Evolutionary conservation across 2,797 vertebrate species (phyloP), one percentile per base, ranked within the genome.

Genomic region (Leptatherina wallacei): DNA sequence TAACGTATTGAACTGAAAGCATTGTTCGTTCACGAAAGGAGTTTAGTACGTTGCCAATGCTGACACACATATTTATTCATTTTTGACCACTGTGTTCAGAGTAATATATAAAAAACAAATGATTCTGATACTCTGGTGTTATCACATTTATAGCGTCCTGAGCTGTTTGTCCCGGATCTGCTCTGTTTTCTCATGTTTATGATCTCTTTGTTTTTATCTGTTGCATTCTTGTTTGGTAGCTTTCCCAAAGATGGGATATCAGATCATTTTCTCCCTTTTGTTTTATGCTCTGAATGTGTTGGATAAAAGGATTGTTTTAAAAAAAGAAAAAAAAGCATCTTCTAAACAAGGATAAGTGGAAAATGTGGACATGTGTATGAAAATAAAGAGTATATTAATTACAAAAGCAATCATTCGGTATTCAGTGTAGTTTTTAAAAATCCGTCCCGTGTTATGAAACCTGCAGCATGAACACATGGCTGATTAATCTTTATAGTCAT

Each of bases 311-410:
- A 27, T 62, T 69, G 49, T 75, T 44, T 30, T 10, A 69, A 57
- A 61, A 49, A 35, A 35, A 35, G 9, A 12, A 11, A 44, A 3
- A 24, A 44, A 66, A 67, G 58, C 49, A 61, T 74, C 72, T 66
- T 61, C 74, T 73, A 55, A 73, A 84, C 27, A 12, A 64, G 29
- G 76, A 72, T 73, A 65, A 36, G 70, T 70, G 59, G 73, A 77
- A 69, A 75, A 52, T 86, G 65, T 84, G 60, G 52, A 83, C 69
- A 80, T 81, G 66, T 87, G 77, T 87, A 84, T 75, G 71, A 77
- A 80, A 92, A 88, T 92, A 92, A 93, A 92, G 73, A 83, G 66
- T 82, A 59, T 80, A 80, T 82, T 89, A 65, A 81, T 63, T 67
- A 78, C 36, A 65, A 75, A 73, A 29, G n/a, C 22, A 0, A 0